A percentile compares a stretch with the other conserved stretches of the same genome.
These are phyloP conservation scores for Thripadectes ignobilis DNA, from an alignment of 2,797 vertebrate genomes.

Conservation along the genomic window DNA sequence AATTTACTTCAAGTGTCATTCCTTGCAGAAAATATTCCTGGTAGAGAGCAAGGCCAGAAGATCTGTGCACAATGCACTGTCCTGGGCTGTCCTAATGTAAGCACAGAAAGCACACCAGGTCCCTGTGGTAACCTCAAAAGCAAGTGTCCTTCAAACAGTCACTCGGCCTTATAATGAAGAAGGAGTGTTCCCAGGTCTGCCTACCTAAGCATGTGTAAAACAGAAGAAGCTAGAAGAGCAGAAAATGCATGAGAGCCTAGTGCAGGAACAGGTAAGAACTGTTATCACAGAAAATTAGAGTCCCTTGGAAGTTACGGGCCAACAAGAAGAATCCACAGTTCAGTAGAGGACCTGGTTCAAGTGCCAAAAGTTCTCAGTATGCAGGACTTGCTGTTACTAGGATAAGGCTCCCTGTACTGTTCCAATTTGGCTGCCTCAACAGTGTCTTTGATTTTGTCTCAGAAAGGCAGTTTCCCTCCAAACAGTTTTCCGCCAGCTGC, in stretches of 20 bases:
- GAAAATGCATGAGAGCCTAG: neutral
- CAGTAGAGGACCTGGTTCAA: neutral
- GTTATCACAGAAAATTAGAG: neutral
- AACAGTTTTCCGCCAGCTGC: constrained; percentile 28
- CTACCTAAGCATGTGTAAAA: neutral
- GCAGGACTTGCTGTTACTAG: neutral
- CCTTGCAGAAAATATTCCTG: neutral
- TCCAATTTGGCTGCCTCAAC: neutral
- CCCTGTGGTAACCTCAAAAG: neutral
- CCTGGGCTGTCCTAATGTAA: neutral
- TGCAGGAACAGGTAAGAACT: neutral
- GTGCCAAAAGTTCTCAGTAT: neutral
- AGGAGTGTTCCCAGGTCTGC: neutral
- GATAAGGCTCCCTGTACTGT: neutral
- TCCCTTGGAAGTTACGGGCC: neutral
- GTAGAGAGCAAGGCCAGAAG: neutral
- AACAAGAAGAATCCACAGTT: neutral
- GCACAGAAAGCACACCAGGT: neutral
- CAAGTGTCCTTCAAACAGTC: neutral
- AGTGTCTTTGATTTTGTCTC: neutral
- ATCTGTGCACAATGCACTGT: neutral
- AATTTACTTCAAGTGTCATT: neutral
- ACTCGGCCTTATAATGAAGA: neutral
- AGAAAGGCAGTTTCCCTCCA: constrained; percentile 16
- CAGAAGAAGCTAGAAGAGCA: neutral